Evolutionary conservation across 2,797 vertebrate species (phyloP), one percentile per base, ranked within the genome.

Genomic region (Sebastes minor): DNA sequence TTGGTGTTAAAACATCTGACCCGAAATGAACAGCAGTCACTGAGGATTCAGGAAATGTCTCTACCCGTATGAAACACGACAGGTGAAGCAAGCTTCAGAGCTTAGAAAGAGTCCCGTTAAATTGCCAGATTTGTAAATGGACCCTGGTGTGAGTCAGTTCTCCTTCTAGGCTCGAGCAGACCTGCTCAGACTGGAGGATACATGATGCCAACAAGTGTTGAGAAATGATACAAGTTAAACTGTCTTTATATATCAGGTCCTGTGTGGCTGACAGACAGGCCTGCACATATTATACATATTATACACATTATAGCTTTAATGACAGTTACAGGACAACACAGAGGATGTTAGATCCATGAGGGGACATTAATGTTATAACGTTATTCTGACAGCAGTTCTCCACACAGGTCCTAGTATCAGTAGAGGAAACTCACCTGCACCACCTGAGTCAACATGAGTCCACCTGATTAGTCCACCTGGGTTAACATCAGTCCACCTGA

Each of bases 171-270:
- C 35, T 38, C 35, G 35, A 38, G 35, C 35, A 38, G 35, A 38
- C 35, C 35, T 35, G 33, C 33, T 38, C 35, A 38, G 35, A 38
- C 35, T 38, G 35, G 12, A 38, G 0, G 35, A 38, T 5, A 38
- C 35, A 13, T 10, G 61, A 46, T 53, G 63, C 74, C 87, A 91
- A 89, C 86, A 91, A 86, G 89, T 87, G 88, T 35, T 28, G 1
- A n/a, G 16, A 77, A 73, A 75, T 7, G 1, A 11, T 20, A 6
- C 14, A 65, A 67, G 25, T 59, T 16, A 16, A 52, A 52, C 4
- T 4, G 38, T 2, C 3, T 63, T 35, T 4, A 52, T 3, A 52
- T 3, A 2, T 38, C 12, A 0, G 46, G n/a, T 38, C 13, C 16
- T 2, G 30, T 18, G 63, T 10, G 18, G 4, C 20, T 28, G 22